These are phyloP conservation scores for Podotricha telesiphe DNA, from an alignment of 2,888 invertebrate genomes.

Conservation along the genomic window DNA sequence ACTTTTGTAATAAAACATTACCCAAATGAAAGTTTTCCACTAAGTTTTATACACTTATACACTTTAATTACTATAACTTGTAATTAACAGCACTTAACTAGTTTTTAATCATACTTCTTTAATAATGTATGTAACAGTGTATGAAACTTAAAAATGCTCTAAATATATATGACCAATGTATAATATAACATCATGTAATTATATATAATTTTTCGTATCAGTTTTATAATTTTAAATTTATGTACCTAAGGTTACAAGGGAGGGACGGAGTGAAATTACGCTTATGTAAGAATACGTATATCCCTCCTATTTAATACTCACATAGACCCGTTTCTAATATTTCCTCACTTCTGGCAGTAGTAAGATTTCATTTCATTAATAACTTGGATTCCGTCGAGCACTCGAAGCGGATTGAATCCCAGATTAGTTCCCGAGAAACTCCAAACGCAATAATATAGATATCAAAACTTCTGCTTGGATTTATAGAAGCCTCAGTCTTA, in stretches of 20 bases:
- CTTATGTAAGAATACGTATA: neutral
- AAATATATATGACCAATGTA: neutral
- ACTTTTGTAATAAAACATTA: slow-evolving; percentile 29
- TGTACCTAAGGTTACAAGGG: neutral
- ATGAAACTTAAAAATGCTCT: neutral
- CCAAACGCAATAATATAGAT: slow-evolving; percentile 28
- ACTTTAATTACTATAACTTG: slow-evolving; percentile 1
- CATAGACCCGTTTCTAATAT: slow-evolving; percentile 1
- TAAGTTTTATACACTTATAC: slow-evolving; percentile 3
- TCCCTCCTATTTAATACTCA: neutral
- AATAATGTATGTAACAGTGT: neutral
- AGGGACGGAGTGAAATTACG: neutral
- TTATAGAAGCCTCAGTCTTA: slow-evolving; percentile 20
- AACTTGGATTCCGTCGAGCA: slow-evolving; percentile 23
- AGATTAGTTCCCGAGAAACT: slow-evolving; percentile 33
- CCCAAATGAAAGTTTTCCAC: slow-evolving; percentile 15
- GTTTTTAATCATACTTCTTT: neutral
- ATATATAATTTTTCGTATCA: too few relatives aligned
- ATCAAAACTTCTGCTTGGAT: slow-evolving; percentile 24
- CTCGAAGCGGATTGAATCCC: slow-evolving; percentile 26
- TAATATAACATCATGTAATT: neutral
- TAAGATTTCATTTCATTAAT: slow-evolving; percentile 40
- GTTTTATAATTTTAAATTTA: neutral
- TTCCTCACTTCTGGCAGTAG: slow-evolving; percentile 5
- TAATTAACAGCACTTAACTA: slow-evolving; percentile 1